Percentiles rank a stretch among this genome's conserved stretches.
Conservation (phyloP, 2,888 invertebrate genomes). For the Nymphalis urticae region DNA sequence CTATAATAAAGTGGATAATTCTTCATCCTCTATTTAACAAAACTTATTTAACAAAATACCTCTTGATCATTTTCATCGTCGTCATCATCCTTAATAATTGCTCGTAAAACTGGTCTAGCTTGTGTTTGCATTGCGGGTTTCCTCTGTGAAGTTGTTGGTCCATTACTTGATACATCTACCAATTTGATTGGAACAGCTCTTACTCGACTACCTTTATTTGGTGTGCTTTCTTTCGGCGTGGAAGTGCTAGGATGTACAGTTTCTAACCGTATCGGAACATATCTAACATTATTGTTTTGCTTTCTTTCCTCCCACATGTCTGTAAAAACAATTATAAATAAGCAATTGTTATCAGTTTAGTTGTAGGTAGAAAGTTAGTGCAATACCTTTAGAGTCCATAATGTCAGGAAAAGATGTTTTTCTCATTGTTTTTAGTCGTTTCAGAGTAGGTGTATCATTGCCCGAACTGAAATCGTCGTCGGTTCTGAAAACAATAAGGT, state of each 20-base stretch:
- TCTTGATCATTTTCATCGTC: slow-evolving; percentile 64
- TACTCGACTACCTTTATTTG: slow-evolving; percentile 46
- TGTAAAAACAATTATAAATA: slow-evolving; percentile 22
- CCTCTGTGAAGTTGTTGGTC: slow-evolving; percentile 52
- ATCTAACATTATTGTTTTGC: slow-evolving; percentile 58
- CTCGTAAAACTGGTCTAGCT: slow-evolving; percentile 56
- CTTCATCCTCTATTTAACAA: too few relatives aligned
- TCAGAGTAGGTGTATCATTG: slow-evolving; percentile 67
- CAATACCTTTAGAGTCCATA: slow-evolving; percentile 63
- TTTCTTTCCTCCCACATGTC: slow-evolving; percentile 47
- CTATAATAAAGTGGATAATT: too few relatives aligned
- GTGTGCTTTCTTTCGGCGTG: slow-evolving; percentile 60
- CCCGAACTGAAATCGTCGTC: slow-evolving; percentile 69
- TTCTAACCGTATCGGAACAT: slow-evolving; percentile 72
- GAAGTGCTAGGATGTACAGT: slow-evolving; percentile 69
- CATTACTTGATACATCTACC: slow-evolving; percentile 56
- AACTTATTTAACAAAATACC: slow-evolving; percentile 45
- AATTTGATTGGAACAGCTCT: slow-evolving; percentile 59
- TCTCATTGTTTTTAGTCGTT: slow-evolving; percentile 64
- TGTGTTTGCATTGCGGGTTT: slow-evolving; percentile 63
- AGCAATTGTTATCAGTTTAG: not conserved
- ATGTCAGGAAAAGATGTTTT: slow-evolving; percentile 63
- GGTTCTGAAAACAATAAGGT: slow-evolving; percentile 56
- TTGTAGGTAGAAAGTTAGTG: not conserved
- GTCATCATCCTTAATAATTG: slow-evolving; percentile 59